A percentile compares a stretch with the other conserved stretches of the same genome.
Conservation (phyloP, 2,888 invertebrate genomes). For the Dendrolimus pini region DNA sequence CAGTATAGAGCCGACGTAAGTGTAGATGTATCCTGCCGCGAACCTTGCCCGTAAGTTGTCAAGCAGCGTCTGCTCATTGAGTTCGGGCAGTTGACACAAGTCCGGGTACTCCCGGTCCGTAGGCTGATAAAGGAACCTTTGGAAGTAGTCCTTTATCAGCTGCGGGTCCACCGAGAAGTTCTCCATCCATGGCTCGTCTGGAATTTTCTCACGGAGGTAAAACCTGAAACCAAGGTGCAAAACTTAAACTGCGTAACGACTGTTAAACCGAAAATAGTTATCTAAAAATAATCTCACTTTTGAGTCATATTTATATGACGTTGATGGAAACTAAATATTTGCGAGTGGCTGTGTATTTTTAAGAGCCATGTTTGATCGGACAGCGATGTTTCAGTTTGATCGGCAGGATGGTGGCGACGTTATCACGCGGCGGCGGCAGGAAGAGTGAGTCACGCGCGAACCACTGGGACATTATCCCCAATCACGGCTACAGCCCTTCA, state of each 20-base stretch:
- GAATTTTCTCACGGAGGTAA: conserved; percentile 91
- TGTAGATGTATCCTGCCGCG: conserved; percentile 95
- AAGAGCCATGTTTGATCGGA: conserved; percentile 43
- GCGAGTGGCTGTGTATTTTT: conserved; percentile 34
- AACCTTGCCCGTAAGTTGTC: conserved; percentile 94
- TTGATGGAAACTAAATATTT: conserved; percentile 39
- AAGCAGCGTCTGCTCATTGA: conserved; percentile 94
- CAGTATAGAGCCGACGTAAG: conserved; percentile 96
- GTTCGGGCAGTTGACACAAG: conserved; percentile 94
- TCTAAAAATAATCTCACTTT: conserved; percentile 47
- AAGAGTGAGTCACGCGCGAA: conserved; percentile 57
- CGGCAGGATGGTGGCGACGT: conserved; percentile 68
- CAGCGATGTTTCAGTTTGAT: conserved; percentile 55
- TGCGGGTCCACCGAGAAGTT: conserved; percentile 93
- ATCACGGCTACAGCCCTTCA: conserved; percentile 47
- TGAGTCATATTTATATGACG: conserved; percentile 41
- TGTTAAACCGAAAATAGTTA: conserved; percentile 10
- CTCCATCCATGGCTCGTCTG: conserved; percentile 91
- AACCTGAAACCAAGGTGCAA: conserved; percentile 76
- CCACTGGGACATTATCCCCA: conserved; percentile 50
- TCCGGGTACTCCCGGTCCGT: conserved; percentile 96
- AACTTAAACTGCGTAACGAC: conserved; percentile 5
- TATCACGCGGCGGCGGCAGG: conserved; percentile 62
- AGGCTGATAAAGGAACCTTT: conserved; percentile 93
- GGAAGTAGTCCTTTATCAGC: conserved; percentile 93